Evolutionary conservation across 2,888 invertebrate genomes (phyloP), one percentile per base, ranked within the genome.

Genomic region (Meghimatium bilineatum): DNA sequence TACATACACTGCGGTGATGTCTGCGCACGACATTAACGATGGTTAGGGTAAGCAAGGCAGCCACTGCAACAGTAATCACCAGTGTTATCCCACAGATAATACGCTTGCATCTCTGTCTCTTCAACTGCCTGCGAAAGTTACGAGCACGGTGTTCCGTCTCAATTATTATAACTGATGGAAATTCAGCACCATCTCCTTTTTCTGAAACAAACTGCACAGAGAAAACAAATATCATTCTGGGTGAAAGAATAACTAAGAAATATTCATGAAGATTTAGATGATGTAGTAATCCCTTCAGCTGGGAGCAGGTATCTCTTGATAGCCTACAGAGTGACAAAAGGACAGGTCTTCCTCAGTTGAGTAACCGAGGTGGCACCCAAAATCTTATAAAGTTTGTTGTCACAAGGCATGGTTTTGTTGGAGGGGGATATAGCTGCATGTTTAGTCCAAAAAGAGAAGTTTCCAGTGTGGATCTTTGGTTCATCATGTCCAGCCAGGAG

Each of bases 1-100:
- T 32, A 29, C 82, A n/a, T 38, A 86, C 86, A 63, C 56, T 80
- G n/a, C 78, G 76, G 69, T 85, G 85, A 56, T 79, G 71, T 26
- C 29, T 52, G n/a, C 78, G 82, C 34, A 83, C 49, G 34, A 77
- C 63, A 60, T 82, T 76, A 26, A 83, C 86, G n/a, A 85, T 80
- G 26, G 77, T 69, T 60, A 82, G 32, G 38, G 86, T 84, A 14
- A 80, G 77, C 38, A 84, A 72, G 6, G 82, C 80, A 60, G 83
- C 78, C 36, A 83, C 60, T 60, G 72, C 72, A 52, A 83, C 29
- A 23, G 56, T 71, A 38, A 83, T 83, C 44, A 83, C 71, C 72
- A 83, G 44, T 10, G 63, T 36, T 34, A 63, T 29, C 23, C 78
- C 77, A 63, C 78, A 83, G 32, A 78, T 56, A 26, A 83, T 71